Base-by-base conservation (phyloP, 2,888 invertebrate species). In the Gasteruption jaculator region DNA sequence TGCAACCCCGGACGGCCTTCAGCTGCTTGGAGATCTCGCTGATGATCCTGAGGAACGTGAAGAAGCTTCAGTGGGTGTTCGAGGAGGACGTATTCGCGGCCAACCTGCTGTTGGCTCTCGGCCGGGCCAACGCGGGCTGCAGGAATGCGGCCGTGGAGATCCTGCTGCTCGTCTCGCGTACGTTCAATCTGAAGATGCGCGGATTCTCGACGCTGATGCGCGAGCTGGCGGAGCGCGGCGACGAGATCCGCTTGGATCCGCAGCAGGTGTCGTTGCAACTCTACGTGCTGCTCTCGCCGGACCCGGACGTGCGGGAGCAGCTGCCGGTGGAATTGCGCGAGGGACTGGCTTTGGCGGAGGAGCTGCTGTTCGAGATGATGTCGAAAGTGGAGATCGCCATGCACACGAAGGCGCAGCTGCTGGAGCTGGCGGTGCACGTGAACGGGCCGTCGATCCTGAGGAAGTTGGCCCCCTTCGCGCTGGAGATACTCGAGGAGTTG, bases 201-300 rank as follows among this genome's bases (percentile, higher is more conserved):
- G 62, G 63, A 4, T 64, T 60, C 16, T 60, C 56, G 4, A 40
- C 46, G 1, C 52, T 82, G 5, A 50, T 79, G 15, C 64, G 72
- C 41, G 73, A 78, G 54, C 47, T 82, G 1, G 43, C 68, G n/a
- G 50, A 59, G 4, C 75, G 78, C 29, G 71, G 71, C 45, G 71
- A 77, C 39, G 87, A 86, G 60, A 72, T 88, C 26, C 50, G 76
- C 19, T 63, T 84, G 46, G 87, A 88, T 56, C 69, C 76, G 24
- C 79, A 84, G 47, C 86, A 87, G 60, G 66, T 85, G 12, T 73
- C 79, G 0, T 69, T 84, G 25, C 72, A 81, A 14, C 60, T 87
- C 2, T 82, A 78, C 49, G 80, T 79, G 8, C 68, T 83, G 39
- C 52, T 86, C 1, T 78, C 77, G 0, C 74, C 77, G 4, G 75